Percentiles rank a stretch among this genome's conserved stretches.
These are phyloP conservation scores for Amphiprion ocellaris DNA, from an alignment of 2,113 vertebrate species.

Conservation along the genomic window DNA sequence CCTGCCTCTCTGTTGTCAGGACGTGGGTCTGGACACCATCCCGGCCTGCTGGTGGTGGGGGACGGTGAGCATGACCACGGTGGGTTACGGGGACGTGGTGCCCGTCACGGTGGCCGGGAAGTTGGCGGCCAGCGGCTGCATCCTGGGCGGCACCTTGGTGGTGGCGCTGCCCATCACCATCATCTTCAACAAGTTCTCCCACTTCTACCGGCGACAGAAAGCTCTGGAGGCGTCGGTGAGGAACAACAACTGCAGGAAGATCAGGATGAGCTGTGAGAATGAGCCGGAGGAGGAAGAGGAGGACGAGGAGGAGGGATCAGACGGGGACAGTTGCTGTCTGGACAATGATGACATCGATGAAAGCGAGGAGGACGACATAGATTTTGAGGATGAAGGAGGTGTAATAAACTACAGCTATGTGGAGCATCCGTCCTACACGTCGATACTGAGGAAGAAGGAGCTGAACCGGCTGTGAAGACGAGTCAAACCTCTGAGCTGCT, in stretches of 20 bases:
- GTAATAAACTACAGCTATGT: constrained; percentile 81
- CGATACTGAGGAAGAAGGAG: constrained; percentile 49
- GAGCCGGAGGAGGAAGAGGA: constrained; percentile 49
- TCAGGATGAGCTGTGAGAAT: constrained; percentile 41
- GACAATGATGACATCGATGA: constrained; percentile 69
- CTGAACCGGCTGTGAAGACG: constrained; percentile 50
- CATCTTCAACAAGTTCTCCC: constrained; percentile 99
- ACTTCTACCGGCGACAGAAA: constrained; percentile 96
- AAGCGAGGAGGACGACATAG: constrained; percentile 60
- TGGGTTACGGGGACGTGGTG: constrained; percentile 96
- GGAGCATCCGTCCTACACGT: constrained; percentile 66
- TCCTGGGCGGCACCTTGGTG: constrained; percentile 95
- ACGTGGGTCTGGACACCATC: constrained; percentile 94
- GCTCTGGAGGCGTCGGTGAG: constrained; percentile 94
- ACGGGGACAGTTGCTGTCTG: constrained; percentile 72
- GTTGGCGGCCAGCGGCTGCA: constrained; percentile 95
- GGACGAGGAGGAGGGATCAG: constrained; percentile 52
- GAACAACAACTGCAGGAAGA: constrained; percentile 84
- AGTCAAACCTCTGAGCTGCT: neutral
- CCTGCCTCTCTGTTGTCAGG: constrained; percentile 52
- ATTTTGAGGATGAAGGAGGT: constrained; percentile 68
- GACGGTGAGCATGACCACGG: constrained; percentile 98
- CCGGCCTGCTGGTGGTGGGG: constrained; percentile 99
- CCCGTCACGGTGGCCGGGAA: constrained; percentile 94
- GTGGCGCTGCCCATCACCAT: constrained; percentile 98